Conservation (phyloP, 2,113 vertebrate genomes). For the Ciconia stormi region DNA sequence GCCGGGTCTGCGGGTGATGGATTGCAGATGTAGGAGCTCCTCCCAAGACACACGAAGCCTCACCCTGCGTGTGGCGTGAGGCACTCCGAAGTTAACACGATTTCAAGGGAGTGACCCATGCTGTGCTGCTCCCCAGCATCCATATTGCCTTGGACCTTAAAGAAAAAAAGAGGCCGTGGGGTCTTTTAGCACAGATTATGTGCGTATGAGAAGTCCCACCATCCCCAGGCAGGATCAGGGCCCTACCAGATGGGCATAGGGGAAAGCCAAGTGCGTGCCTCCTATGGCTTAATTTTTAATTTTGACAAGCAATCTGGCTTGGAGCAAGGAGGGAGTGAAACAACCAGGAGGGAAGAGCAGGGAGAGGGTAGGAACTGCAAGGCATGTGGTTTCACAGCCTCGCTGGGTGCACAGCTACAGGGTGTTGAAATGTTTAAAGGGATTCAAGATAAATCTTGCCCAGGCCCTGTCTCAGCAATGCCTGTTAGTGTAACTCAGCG, state of each 20-base stretch:
- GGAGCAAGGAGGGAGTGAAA: constrained; percentile 2
- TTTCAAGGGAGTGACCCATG: neutral
- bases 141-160: neutral
- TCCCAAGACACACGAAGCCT: neutral
- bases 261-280: neutral
- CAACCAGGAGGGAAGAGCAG: neutral
- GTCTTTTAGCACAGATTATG: neutral
- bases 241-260: neutral
- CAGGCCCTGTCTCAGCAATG: constrained; percentile 3
- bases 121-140: neutral
- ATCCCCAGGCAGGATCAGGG: neutral
- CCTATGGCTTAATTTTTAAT: neutral
- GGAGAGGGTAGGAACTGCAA: neutral
- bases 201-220: neutral
- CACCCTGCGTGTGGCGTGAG: accelerated
- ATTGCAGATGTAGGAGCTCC: neutral
- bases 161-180: neutral
- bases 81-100: neutral
- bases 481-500: neutral
- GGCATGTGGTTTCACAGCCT: constrained; percentile 46
- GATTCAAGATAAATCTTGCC: constrained; percentile 56
- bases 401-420: constrained; percentile 15
- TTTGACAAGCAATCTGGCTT: constrained; percentile 12
- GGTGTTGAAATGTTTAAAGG: constrained; percentile 65
- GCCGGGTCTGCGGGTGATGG: neutral